Percentiles rank a stretch among this genome's conserved stretches.
Evolutionary conservation across 2,888 invertebrate genomes (phyloP).

Genomic region (Tiphia femorata): DNA sequence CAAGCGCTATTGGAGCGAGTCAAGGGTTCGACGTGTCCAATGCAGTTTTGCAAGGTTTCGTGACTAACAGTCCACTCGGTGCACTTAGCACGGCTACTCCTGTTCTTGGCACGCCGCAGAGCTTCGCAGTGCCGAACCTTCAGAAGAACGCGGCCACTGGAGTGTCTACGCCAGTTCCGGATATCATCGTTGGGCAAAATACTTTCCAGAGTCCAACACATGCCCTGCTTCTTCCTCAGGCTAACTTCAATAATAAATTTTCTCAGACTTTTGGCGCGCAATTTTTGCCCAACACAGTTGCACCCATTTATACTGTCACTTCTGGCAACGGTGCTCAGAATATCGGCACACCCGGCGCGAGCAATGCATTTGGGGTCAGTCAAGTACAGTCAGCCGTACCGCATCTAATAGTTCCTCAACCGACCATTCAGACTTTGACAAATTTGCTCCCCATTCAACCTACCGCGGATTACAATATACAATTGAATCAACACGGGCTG

Average conservation of each 20-base stretch:
- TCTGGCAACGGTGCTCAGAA: slow-evolving; percentile 37
- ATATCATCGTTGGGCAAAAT: slow-evolving; percentile 62
- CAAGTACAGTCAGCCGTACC: slow-evolving; percentile 26
- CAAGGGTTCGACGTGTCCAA: slow-evolving; percentile 70
- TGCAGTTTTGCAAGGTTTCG: slow-evolving; percentile 59
- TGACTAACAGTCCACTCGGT: slow-evolving; percentile 46
- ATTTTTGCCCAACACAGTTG: slow-evolving; percentile 51
- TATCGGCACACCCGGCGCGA: slow-evolving; percentile 31
- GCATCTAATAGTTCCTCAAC: slow-evolving; percentile 51
- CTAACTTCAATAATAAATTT: slow-evolving; percentile 40
- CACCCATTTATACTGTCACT: slow-evolving; percentile 55
- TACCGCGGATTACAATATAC: slow-evolving; percentile 44
- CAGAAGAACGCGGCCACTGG: slow-evolving; percentile 28
- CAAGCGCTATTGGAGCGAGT: slow-evolving; percentile 67
- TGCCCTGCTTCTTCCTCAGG: slow-evolving; percentile 48
- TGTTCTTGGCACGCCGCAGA: slow-evolving; percentile 43
- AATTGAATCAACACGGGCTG: slow-evolving; percentile 51
- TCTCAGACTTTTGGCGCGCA: slow-evolving; percentile 40
- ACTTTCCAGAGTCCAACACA: slow-evolving; percentile 55
- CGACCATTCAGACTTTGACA: slow-evolving; percentile 46
- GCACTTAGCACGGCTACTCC: slow-evolving; percentile 50
- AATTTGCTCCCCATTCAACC: slow-evolving; percentile 38
- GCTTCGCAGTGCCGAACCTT: neutral
- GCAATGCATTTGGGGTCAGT: slow-evolving; percentile 13
- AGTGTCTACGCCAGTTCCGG: slow-evolving; percentile 51